phyloP scores from a whole-genome alignment of 2,888 invertebrate genomes.

The Anoplius nigerrimus region DNA sequence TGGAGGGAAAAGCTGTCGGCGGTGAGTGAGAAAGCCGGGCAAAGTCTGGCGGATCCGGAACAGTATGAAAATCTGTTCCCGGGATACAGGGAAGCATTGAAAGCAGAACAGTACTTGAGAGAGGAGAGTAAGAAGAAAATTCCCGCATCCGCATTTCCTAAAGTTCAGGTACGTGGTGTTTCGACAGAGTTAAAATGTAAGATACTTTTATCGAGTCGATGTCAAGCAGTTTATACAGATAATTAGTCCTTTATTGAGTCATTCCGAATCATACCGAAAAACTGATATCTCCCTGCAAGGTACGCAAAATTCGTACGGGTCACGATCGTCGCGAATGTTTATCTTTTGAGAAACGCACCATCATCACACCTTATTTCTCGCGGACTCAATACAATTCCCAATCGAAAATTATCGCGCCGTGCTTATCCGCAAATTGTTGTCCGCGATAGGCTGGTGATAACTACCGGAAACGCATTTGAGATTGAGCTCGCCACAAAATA shows the following conservation, averaged over 20 bases:
- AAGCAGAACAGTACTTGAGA: slow-evolving; percentile 82
- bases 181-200: too few species aligned
- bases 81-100: slow-evolving; percentile 83
- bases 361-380: not conserved
- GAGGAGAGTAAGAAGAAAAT: slow-evolving; percentile 74
- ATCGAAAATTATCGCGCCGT: not conserved
- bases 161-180: slow-evolving; percentile 63
- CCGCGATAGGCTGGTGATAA: too few species aligned
- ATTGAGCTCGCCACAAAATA: too few species aligned
- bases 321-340: not conserved
- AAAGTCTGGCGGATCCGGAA: slow-evolving; percentile 95
- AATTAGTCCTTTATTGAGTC: not conserved
- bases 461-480: too few species aligned
- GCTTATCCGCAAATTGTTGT: too few species aligned
- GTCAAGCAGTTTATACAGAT: too few species aligned
- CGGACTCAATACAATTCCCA: too few species aligned
- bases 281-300: not conserved
- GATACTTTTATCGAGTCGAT: too few species aligned
- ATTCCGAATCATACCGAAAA: too few species aligned
- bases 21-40: slow-evolving; percentile 92
- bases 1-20: slow-evolving; percentile 91
- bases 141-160: slow-evolving; percentile 80
- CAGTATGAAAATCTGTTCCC: slow-evolving; percentile 98
- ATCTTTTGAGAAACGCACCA: not conserved
- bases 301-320: not conserved